Conservation (phyloP, 2,113 vertebrate species). For the Corythoichthys haematopterus region DNA sequence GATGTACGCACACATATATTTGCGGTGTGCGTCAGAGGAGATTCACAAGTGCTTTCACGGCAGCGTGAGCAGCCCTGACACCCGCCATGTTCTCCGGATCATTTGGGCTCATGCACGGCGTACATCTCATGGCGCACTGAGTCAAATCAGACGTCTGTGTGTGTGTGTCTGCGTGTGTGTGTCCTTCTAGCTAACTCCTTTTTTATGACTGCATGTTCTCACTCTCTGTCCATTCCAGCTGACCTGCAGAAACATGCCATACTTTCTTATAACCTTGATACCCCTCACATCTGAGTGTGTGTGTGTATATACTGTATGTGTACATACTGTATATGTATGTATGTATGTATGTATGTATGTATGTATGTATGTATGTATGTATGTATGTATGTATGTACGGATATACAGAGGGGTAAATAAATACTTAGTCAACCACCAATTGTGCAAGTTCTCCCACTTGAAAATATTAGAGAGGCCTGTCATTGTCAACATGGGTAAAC, state of each 20-base stretch:
- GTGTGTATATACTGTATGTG: too few relatives aligned
- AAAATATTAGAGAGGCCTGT: too few relatives aligned
- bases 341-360: not conserved
- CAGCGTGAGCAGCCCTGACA: constrained; percentile 38
- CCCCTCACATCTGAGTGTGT: constrained; percentile 15
- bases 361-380: not conserved
- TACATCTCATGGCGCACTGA: constrained; percentile 37
- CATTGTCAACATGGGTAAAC: too few relatives aligned
- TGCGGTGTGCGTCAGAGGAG: constrained; percentile 4
- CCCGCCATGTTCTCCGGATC: constrained; percentile 43
- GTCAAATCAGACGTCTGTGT: not conserved
- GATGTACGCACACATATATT: constrained; percentile 12
- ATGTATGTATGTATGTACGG: not conserved
- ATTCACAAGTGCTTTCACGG: constrained; percentile 20
- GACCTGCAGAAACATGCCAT: constrained; percentile 48
- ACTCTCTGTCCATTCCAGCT: constrained; percentile 30
- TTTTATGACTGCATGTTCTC: constrained; percentile 22
- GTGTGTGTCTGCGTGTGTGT: not conserved
- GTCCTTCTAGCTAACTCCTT: constrained; percentile 19
- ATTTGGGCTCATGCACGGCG: constrained; percentile 37
- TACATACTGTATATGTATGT: not conserved
- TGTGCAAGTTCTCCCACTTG: too few relatives aligned
- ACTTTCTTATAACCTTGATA: constrained; percentile 44
- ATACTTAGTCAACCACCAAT: too few relatives aligned
- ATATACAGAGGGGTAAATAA: too few relatives aligned